Evolutionary conservation across 2,797 vertebrate species (phyloP).

Genomic region (Pseudotriccus pelzelni): DNA sequence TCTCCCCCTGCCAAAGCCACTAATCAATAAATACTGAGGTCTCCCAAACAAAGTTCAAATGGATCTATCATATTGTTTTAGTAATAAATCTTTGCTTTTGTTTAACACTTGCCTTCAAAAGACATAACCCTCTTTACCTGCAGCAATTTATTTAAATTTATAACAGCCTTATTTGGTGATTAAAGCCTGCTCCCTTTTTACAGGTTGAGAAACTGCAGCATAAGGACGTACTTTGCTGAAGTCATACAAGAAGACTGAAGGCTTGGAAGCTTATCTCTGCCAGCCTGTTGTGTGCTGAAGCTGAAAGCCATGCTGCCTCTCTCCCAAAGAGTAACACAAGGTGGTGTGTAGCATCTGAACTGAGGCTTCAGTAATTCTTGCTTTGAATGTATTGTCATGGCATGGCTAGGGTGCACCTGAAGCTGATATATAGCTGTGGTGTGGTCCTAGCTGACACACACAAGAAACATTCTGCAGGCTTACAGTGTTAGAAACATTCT

Average conservation of each 20-base stretch:
- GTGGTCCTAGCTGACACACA: not conserved
- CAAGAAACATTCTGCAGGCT: not conserved
- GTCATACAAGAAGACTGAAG: not conserved
- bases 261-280: not conserved
- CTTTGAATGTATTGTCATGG: accelerated
- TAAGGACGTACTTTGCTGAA: not conserved
- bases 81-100: conserved; percentile 30
- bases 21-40: not conserved
- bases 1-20: conserved; percentile 14
- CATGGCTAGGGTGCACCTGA: not conserved
- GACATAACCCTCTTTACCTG: not conserved
- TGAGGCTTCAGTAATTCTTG: not conserved
- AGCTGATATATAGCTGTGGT: not conserved
- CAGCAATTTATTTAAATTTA: not conserved
- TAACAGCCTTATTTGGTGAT: not conserved
- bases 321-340: not conserved
- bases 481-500: not conserved
- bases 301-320: not conserved
- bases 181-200: not conserved
- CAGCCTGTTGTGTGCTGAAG: accelerated
- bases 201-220: not conserved
- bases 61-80: not conserved
- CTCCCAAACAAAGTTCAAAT: conserved; percentile 19
- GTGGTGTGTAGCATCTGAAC: not conserved
- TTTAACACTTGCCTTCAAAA: not conserved